phyloP scores from a whole-genome alignment of 2,797 vertebrate genomes.

The Anniella stebbinsi region DNA sequence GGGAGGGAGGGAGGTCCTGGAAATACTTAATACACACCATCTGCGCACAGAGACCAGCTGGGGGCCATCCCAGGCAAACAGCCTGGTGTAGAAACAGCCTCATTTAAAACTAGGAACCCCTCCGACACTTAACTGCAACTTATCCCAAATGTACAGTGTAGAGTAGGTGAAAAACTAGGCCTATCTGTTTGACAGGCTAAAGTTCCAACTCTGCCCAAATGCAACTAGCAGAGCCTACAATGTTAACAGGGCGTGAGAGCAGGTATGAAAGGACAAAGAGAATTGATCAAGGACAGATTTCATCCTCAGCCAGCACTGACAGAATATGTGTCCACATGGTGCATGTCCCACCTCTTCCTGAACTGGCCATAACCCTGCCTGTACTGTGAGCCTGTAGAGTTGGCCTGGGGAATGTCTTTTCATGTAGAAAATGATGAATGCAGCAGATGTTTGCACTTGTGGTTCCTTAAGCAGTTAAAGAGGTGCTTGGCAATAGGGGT shows the following conservation, averaged over 20 bases:
- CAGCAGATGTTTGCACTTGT: neutral
- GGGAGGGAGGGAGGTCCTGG: no score
- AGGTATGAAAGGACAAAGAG: neutral
- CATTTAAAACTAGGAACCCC: no score
- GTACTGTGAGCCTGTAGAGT: neutral
- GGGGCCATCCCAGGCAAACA: no score
- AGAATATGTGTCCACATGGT: neutral
- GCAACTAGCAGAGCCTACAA: no score
- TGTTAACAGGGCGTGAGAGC: no score
- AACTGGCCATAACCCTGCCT: neutral
- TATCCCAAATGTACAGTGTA: neutral
- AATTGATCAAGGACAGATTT: neutral
- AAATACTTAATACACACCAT: no score
- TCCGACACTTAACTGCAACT: neutral
- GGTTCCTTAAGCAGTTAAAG: neutral
- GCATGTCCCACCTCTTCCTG: neutral
- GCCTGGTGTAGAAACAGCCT: no score
- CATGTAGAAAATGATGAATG: neutral
- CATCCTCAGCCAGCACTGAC: neutral
- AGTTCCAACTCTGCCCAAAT: no score
- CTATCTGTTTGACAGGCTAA: neutral
- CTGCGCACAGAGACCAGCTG: no score
- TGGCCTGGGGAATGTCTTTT: no score
- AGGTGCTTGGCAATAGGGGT: no score
- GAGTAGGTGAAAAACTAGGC: neutral